A percentile compares a stretch with the other conserved stretches of the same genome.
phyloP scores from a whole-genome alignment of 2,888 invertebrate genomes.

The Leptura quadrifasciata region DNA sequence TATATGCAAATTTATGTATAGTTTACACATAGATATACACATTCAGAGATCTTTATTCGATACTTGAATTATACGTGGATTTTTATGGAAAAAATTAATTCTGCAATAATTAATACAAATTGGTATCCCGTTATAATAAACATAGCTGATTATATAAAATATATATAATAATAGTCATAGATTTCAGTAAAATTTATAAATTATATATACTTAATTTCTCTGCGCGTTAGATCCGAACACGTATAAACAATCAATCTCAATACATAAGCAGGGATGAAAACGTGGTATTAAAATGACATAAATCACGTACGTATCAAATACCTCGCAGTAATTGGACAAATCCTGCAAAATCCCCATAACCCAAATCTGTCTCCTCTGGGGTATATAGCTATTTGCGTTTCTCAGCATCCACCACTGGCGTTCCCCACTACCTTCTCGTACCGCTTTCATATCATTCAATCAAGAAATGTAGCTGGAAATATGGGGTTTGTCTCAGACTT shows the following conservation, averaged over 20 bases:
- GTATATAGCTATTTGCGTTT: conserved; percentile 39
- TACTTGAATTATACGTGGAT: too few species aligned
- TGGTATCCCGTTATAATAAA: too few species aligned
- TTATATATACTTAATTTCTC: background rate
- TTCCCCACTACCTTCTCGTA: conserved; percentile 43
- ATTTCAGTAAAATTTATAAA: background rate
- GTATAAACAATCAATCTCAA: conserved; percentile 28
- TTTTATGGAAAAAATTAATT: too few species aligned
- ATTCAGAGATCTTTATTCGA: too few species aligned
- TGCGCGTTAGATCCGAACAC: background rate
- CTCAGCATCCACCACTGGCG: conserved; percentile 32
- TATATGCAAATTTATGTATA: too few species aligned
- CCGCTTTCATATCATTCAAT: conserved; percentile 69
- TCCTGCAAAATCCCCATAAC: conserved; percentile 47
- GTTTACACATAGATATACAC: too few species aligned
- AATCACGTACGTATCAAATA: conserved; percentile 43
- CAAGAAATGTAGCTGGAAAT: conserved; percentile 72
- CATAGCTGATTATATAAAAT: too few species aligned
- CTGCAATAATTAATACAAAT: too few species aligned
- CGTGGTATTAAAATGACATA: conserved; percentile 40
- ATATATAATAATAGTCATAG: too few species aligned
- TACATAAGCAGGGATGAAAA: conserved; percentile 33
- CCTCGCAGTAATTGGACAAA: conserved; percentile 49
- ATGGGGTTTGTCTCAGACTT: conserved; percentile 71
- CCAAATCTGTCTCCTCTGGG: conserved; percentile 44